A percentile compares a stretch with the other conserved stretches of the same genome.
Conservation (phyloP, 2,888 invertebrate species). For the Dione vanillae region DNA sequence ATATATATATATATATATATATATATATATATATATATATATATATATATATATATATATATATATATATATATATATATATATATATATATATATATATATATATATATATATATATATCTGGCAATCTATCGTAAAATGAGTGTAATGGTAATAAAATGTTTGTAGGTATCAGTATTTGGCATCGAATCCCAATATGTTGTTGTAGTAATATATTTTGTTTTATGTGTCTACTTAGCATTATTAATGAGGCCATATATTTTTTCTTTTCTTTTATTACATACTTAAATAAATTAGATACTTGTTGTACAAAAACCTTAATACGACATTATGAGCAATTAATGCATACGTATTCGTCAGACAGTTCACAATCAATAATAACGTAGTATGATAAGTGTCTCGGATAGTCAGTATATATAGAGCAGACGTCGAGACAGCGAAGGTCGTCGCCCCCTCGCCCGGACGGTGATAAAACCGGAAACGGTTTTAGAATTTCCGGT, state of each 20-base stretch:
- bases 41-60: too few relatives aligned
- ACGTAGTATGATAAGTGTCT: constrained; percentile 47
- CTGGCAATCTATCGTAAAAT: neutral
- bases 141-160: neutral
- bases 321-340: constrained; percentile 12
- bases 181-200: neutral
- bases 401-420: constrained; percentile 47
- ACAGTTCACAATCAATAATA: constrained; percentile 50
- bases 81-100: too few relatives aligned
- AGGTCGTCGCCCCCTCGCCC: constrained; percentile 56
- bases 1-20: too few relatives aligned
- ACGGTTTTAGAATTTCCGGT: constrained; percentile 46
- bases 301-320: neutral
- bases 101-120: neutral
- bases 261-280: neutral
- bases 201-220: neutral
- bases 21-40: too few relatives aligned
- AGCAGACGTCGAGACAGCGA: constrained; percentile 56
- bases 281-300: neutral
- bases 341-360: constrained; percentile 33
- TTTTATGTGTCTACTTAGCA: neutral
- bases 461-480: constrained; percentile 46
- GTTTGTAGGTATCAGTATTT: neutral
- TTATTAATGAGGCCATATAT: neutral
- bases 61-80: too few relatives aligned